These are phyloP conservation scores for Lates japonicus DNA, from an alignment of 2,797 vertebrate genomes.

Conservation along the genomic window DNA sequence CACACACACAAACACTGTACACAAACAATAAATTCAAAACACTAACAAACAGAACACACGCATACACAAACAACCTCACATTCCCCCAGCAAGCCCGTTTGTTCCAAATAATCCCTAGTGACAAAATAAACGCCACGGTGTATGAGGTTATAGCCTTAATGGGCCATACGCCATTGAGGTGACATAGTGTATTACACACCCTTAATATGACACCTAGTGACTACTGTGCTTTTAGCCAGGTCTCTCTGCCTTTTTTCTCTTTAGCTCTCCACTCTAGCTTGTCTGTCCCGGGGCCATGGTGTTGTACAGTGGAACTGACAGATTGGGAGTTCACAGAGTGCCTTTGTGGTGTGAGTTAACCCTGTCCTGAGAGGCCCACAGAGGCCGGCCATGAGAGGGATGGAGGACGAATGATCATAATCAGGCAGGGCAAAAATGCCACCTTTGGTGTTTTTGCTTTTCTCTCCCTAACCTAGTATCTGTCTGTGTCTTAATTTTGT, in stretches of 20 bases:
- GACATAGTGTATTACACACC: conserved; percentile 84
- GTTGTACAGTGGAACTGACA: conserved; percentile 84
- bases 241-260: conserved; percentile 62
- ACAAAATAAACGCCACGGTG: conserved; percentile 83
- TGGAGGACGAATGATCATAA: conserved; percentile 37
- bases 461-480: not conserved
- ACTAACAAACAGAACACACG: conserved; percentile 44
- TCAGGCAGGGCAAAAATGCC: conserved; percentile 50
- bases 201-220: conserved; percentile 82
- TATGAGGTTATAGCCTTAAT: conserved; percentile 82
- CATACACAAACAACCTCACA: conserved; percentile 59
- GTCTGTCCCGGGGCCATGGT: conserved; percentile 80
- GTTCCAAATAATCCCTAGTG: conserved; percentile 85
- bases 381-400: conserved; percentile 40
- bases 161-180: conserved; percentile 79
- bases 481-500: not conserved
- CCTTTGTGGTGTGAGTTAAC: conserved; percentile 75
- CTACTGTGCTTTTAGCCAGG: conserved; percentile 73
- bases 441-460: not conserved
- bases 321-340: conserved; percentile 74
- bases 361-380: conserved; percentile 63
- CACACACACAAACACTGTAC: conserved; percentile 26
- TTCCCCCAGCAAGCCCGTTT: conserved; percentile 68
- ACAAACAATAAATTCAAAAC: conserved; percentile 52
- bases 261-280: conserved; percentile 65